These are phyloP conservation scores for Bovichtus variegatus DNA, from an alignment of 2,797 vertebrate species.

Conservation along the genomic window DNA sequence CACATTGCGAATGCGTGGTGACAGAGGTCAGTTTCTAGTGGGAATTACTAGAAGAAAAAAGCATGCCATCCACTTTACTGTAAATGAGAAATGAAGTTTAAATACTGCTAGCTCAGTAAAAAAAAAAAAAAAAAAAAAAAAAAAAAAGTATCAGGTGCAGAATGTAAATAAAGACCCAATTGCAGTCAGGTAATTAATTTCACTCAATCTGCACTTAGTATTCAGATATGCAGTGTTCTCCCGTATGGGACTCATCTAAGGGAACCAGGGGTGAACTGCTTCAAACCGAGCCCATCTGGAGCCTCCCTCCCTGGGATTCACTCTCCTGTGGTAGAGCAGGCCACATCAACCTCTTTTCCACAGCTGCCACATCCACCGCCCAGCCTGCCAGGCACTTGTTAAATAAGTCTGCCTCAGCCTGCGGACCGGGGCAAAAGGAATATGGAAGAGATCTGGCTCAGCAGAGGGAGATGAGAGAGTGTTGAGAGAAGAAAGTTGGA, in stretches of 20 bases:
- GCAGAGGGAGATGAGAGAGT: slow-evolving; percentile 65
- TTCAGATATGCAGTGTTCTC: slow-evolving; percentile 78
- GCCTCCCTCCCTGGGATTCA: slow-evolving; percentile 76
- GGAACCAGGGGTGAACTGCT: slow-evolving; percentile 73
- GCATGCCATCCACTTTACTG: neutral
- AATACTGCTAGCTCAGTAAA: slow-evolving; percentile 13
- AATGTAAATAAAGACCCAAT: slow-evolving; percentile 65
- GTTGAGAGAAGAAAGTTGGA: slow-evolving; percentile 68
- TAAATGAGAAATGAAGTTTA: slow-evolving; percentile 3
- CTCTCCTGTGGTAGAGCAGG: slow-evolving; percentile 73
- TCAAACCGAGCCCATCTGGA: slow-evolving; percentile 84
- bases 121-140: neutral
- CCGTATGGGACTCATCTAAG: slow-evolving; percentile 70
- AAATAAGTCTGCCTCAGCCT: slow-evolving; percentile 76
- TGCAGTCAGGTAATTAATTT: slow-evolving; percentile 74
- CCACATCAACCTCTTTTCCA: slow-evolving; percentile 69
- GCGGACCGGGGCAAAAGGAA: slow-evolving; percentile 68
- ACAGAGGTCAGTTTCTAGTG: slow-evolving; percentile 56
- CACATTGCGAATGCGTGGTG: slow-evolving; percentile 37
- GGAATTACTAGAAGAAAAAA: slow-evolving; percentile 29
- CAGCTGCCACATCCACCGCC: slow-evolving; percentile 77
- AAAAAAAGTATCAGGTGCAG: slow-evolving; percentile 36
- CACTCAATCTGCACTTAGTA: slow-evolving; percentile 67
- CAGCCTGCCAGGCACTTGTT: slow-evolving; percentile 76
- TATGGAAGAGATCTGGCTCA: slow-evolving; percentile 68